These are phyloP conservation scores for Holothuria scabra DNA, from an alignment of 53 echinoderm and acorn worm species.

Conservation along the genomic window DNA sequence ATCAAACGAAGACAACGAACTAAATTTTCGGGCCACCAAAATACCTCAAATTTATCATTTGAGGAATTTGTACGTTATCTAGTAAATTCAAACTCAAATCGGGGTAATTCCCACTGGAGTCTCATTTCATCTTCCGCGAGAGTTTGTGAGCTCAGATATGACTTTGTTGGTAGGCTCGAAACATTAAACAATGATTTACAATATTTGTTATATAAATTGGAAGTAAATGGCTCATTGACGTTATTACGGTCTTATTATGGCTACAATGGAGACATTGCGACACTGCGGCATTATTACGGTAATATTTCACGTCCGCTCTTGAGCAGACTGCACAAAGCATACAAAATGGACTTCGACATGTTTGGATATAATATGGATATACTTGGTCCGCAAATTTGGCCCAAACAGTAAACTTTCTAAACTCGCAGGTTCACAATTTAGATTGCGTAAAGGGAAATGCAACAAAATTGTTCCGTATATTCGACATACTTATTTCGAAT, in stretches of 20 bases:
- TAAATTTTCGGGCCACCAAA: not conserved
- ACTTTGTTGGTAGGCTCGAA: slow-evolving; percentile 33
- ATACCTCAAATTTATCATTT: not conserved
- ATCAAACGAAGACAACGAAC: slow-evolving; percentile 11
- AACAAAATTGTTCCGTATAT: too few relatives aligned
- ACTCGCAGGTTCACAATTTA: too few relatives aligned
- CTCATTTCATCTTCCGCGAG: not conserved
- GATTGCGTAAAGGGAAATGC: too few relatives aligned
- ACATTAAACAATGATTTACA: slow-evolving; percentile 16
- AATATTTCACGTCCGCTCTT: not conserved
- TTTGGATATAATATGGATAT: slow-evolving; percentile 4
- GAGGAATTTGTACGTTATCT: slow-evolving; percentile 20
- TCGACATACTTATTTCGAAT: too few relatives aligned
- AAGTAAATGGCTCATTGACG: too few relatives aligned
- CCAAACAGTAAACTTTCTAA: not conserved
- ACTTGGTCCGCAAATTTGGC: not conserved
- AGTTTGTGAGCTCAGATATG: slow-evolving; percentile 20
- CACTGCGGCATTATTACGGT: slow-evolving; percentile 3
- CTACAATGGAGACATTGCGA: slow-evolving; percentile 9
- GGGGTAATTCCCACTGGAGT: slow-evolving; percentile 6
- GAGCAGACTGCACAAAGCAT: not conserved
- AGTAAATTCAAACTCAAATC: not conserved
- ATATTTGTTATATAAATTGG: slow-evolving; percentile 19
- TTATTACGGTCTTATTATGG: not conserved
- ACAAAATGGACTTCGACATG: slow-evolving; percentile 20